Percentiles rank a stretch among this genome's conserved stretches.
These are phyloP conservation scores for Brachionus angularis DNA, from an alignment of 1,140 invertebrate species.

Conservation along the genomic window DNA sequence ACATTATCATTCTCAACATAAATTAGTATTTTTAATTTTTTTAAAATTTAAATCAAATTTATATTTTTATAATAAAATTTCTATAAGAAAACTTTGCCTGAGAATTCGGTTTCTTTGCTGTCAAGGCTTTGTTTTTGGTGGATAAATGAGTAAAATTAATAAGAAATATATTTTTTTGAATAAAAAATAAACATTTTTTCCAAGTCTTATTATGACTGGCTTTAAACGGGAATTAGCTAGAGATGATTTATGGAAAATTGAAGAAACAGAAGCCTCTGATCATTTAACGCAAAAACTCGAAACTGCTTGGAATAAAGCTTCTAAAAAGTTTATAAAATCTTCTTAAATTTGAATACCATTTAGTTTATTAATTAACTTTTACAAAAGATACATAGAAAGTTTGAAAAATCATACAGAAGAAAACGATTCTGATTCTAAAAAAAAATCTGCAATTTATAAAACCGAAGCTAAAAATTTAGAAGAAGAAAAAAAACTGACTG, in stretches of 20 bases:
- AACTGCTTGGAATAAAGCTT: slow-evolving; percentile 30
- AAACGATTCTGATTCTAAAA: background rate
- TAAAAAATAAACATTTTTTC: background rate
- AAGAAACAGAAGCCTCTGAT: slow-evolving; percentile 34
- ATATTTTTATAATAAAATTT: background rate
- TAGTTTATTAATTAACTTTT: slow-evolving; percentile 3
- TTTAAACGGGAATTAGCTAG: slow-evolving; percentile 28
- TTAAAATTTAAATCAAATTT: background rate
- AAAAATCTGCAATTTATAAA: slow-evolving; percentile 2
- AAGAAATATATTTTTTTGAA: background rate
- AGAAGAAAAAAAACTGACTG: slow-evolving; percentile 36
- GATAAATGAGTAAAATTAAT: slow-evolving; percentile 32
- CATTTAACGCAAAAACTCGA: slow-evolving; percentile 3
- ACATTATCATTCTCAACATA: too few relatives aligned
- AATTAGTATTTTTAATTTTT: too few relatives aligned
- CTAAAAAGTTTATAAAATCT: slow-evolving; percentile 1
- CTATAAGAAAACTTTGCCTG: slow-evolving; percentile 43
- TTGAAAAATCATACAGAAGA: background rate
- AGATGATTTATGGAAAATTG: slow-evolving; percentile 41
- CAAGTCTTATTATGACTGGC: slow-evolving; percentile 40
- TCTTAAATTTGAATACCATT: too few relatives aligned
- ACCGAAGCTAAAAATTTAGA: background rate
- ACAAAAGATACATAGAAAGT: background rate
- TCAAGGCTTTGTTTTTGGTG: slow-evolving; percentile 39
- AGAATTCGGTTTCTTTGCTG: slow-evolving; percentile 38